A percentile compares a stretch with the other conserved stretches of the same genome.
These are phyloP conservation scores for Anser cygnoides DNA, from an alignment of 2,113 vertebrate species.

Conservation along the genomic window DNA sequence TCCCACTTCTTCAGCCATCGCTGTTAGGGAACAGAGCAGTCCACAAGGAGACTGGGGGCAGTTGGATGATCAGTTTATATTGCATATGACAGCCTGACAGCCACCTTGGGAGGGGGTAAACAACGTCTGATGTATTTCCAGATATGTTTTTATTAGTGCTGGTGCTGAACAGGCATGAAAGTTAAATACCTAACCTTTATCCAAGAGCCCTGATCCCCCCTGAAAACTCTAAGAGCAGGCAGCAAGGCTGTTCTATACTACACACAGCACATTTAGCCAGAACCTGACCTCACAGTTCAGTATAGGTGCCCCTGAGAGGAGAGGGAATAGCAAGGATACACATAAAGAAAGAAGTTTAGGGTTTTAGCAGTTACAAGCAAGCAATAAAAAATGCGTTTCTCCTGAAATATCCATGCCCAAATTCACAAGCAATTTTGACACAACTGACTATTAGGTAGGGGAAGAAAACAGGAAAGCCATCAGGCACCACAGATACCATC, in stretches of 20 bases:
- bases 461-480: not conserved
- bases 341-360: not conserved
- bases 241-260: not conserved
- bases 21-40: rapidly evolving
- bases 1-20: not conserved
- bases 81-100: not conserved
- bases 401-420: not conserved
- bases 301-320: not conserved
- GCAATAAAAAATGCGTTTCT: not conserved
- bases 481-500: not conserved
- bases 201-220: not conserved
- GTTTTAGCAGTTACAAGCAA: not conserved
- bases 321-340: not conserved
- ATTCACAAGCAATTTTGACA: not conserved
- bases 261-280: not conserved
- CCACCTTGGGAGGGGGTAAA: not conserved
- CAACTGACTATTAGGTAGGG: not conserved
- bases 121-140: not conserved
- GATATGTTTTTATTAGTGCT: not conserved
- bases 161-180: not conserved
- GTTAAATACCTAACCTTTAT: not conserved
- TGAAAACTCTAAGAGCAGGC: not conserved
- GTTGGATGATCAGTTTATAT: not conserved
- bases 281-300: not conserved
- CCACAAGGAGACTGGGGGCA: not conserved